Base-by-base conservation (phyloP, 2,888 invertebrate species). In the Drosophila nr. perissopoda region DNA sequence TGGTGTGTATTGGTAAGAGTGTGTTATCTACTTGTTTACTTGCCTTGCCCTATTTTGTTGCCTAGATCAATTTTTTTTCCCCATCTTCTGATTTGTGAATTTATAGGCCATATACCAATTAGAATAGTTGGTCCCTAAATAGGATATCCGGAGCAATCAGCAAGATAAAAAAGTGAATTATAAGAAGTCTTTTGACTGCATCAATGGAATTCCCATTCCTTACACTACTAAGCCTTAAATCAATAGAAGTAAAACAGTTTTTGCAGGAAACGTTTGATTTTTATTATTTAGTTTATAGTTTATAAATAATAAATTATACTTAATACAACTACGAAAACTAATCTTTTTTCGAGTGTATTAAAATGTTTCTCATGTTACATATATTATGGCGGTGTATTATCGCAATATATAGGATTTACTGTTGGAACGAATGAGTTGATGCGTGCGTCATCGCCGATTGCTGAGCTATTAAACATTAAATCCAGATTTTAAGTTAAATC, bases 1-100 rank as follows among this genome's bases (percentile, higher is more conserved):
- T 36, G 18, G 60, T 60, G 60, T 80, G 72, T 73, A 31, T 27
- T 27, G 27, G 27, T 27, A 27, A 27, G 27, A 27, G 56, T 61
- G 75, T 78, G 78, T 83, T 85, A 78, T 83, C 73, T 75, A 68
- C 70, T 87, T 85, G 82, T 84, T 85, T 87, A 84, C 85, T 79
- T 68, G 80, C 60, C 79, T 67, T 69, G 58, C 80, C 59, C 59
- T 67, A 49, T 78, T 80, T 74, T 86, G 72, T 76, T 78, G 89
- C 76, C 73, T 79, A 88, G 82, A 82, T 86, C 84, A 86, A 80
- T 73, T 76, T 82, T 80, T 49, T 31, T 27, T 36, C 18, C 6
- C 10, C 3, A 7, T 13, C 2, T 18, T 16, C 27, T 65, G 68
- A 49, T 59, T 59, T 65, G 61, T 60, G 53, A 34, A 54, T 38